These are phyloP conservation scores for Amitus sp. DNA, from an alignment of 2,888 invertebrate genomes.

Conservation along the genomic window DNA sequence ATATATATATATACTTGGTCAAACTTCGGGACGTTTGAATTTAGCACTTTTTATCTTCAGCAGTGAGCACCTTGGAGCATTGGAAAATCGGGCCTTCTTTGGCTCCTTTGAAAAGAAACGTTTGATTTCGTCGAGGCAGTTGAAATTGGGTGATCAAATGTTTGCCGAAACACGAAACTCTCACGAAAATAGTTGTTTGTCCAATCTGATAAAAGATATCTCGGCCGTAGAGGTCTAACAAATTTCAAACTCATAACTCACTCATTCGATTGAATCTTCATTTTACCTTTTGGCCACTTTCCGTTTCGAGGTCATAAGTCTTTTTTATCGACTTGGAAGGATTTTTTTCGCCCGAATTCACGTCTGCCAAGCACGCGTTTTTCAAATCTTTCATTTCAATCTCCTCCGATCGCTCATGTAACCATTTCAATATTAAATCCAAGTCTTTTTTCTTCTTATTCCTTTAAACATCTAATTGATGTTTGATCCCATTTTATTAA, in stretches of 20 bases:
- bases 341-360: conserved; percentile 58
- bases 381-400: conserved; percentile 73
- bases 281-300: conserved; percentile 60
- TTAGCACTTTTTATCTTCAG: conserved; percentile 1
- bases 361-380: conserved; percentile 68
- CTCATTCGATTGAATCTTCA: no score
- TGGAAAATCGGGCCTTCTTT: conserved; percentile 54
- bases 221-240: neutral
- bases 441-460: no score
- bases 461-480: no score
- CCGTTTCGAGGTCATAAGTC: conserved; percentile 69
- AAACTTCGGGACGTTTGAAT: conserved; percentile 2
- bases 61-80: conserved; percentile 46
- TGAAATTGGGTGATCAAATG: conserved; percentile 75
- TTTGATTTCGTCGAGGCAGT: conserved; percentile 58
- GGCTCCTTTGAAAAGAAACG: conserved; percentile 56
- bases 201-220: conserved; percentile 66
- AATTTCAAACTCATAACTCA: neutral
- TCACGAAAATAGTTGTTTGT: conserved; percentile 71
- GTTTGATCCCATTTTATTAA: no score
- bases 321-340: conserved; percentile 73
- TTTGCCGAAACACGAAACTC: conserved; percentile 75
- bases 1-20: no score
- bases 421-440: no score
- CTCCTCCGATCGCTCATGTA: conserved; percentile 61